Conservation (phyloP, 2,113 vertebrate genomes). For the Daboia siamensis region DNA sequence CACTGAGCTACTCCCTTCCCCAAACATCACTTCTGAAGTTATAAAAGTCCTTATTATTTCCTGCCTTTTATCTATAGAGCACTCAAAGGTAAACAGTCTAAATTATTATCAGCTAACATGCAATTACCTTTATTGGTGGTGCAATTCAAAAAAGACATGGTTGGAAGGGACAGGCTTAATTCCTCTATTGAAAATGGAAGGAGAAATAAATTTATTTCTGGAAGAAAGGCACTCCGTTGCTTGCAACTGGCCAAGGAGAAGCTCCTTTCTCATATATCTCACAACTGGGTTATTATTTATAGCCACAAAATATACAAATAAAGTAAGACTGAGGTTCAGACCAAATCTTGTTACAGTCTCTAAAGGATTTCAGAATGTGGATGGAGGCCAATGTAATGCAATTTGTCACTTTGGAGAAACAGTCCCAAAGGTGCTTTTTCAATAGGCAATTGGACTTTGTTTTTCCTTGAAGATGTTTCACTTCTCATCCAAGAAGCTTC, state of each 20-base stretch:
- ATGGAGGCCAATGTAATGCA: not conserved
- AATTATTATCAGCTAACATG: not conserved
- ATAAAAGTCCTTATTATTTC: not conserved
- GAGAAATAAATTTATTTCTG: not conserved
- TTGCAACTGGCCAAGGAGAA: not conserved
- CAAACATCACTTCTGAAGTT: not conserved
- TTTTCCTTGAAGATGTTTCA: not conserved
- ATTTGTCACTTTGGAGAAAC: not conserved
- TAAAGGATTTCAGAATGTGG: not conserved
- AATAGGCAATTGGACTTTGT: not conserved
- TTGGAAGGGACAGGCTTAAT: not conserved
- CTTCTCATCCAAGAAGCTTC: not conserved
- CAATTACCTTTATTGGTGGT: not conserved
- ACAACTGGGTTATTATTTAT: not conserved
- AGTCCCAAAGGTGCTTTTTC: not conserved
- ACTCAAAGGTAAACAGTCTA: not conserved
- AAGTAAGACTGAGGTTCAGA: not conserved
- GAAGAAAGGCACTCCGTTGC: not conserved
- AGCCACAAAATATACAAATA: not conserved
- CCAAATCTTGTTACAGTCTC: not conserved
- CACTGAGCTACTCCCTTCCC: not conserved
- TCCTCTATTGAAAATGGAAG: not conserved
- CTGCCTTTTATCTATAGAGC: not conserved
- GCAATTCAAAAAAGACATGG: not conserved
- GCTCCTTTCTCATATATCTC: not conserved